phyloP scores from a whole-genome alignment of 2,797 vertebrate genomes.

The Leuciscus waleckii region DNA sequence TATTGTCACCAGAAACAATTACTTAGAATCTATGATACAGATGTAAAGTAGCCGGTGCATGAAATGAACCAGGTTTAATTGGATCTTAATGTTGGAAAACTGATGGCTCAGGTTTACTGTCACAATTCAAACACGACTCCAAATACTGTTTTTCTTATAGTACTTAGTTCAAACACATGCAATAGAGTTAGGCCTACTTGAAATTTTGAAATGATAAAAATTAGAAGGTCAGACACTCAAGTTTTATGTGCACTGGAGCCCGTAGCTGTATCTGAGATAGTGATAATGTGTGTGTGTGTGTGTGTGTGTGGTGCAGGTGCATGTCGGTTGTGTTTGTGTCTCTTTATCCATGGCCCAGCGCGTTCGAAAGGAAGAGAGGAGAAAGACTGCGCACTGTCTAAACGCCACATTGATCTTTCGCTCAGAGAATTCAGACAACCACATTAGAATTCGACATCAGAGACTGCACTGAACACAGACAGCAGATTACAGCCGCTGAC shows the following conservation, averaged over 20 bases:
- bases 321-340: slow-evolving; percentile 63
- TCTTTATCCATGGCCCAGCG: slow-evolving; percentile 72
- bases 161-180: neutral
- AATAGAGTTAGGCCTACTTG: neutral
- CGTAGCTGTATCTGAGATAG: slow-evolving; percentile 12
- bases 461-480: slow-evolving; percentile 30
- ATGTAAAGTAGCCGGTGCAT: neutral
- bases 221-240: neutral
- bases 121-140: neutral
- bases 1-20: neutral
- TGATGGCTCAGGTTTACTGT: neutral
- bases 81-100: neutral
- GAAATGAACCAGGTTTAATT: neutral
- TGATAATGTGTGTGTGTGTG: slow-evolving; percentile 13
- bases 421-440: slow-evolving; percentile 63
- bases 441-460: slow-evolving; percentile 60
- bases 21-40: neutral
- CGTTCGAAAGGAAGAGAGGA: slow-evolving; percentile 66
- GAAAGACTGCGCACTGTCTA: slow-evolving; percentile 58
- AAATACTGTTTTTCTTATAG: neutral
- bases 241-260: slow-evolving; percentile 14
- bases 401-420: slow-evolving; percentile 74
- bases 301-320: slow-evolving; percentile 62
- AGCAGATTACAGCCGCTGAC: slow-evolving; percentile 53
- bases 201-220: neutral